A percentile compares a stretch with the other conserved stretches of the same genome.
phyloP scores from a whole-genome alignment of 2,888 invertebrate species.

The Fragum whitleyi region DNA sequence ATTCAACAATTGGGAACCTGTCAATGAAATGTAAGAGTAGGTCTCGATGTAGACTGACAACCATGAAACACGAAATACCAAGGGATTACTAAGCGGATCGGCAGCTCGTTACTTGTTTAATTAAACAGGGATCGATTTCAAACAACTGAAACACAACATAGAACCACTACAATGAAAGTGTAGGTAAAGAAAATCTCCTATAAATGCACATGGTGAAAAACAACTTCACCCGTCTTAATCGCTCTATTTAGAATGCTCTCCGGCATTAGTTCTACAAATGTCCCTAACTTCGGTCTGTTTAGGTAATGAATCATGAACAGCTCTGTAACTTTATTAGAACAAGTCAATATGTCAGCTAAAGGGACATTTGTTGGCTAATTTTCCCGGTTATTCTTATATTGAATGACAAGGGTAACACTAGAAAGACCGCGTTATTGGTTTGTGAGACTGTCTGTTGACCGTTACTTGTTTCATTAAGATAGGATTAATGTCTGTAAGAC shows the following conservation, averaged over 20 bases:
- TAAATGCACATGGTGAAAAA: too few relatives aligned
- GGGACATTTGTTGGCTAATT: not conserved
- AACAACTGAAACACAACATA: not conserved
- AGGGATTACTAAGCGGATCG: not conserved
- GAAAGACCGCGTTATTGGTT: conserved; percentile 6
- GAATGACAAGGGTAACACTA: not conserved
- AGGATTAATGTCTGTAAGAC: not conserved
- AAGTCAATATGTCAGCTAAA: too few relatives aligned
- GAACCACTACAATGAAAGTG: too few relatives aligned
- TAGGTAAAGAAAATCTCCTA: too few relatives aligned
- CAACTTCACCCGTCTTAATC: too few relatives aligned
- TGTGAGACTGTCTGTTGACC: conserved; percentile 5
- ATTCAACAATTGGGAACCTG: not conserved
- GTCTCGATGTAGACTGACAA: not conserved
- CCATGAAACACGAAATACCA: not conserved
- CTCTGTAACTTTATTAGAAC: too few relatives aligned
- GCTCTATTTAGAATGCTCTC: too few relatives aligned
- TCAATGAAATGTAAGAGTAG: not conserved
- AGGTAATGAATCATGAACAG: too few relatives aligned
- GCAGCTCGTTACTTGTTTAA: not conserved
- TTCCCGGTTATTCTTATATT: not conserved
- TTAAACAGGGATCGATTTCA: not conserved
- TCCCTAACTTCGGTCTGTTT: too few relatives aligned
- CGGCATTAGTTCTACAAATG: too few relatives aligned
- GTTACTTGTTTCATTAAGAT: conserved; percentile 4